A percentile compares a stretch with the other conserved stretches of the same genome.
Evolutionary conservation across 2,888 invertebrate species (phyloP).

Genomic region (Tenthredo distinguenda): DNA sequence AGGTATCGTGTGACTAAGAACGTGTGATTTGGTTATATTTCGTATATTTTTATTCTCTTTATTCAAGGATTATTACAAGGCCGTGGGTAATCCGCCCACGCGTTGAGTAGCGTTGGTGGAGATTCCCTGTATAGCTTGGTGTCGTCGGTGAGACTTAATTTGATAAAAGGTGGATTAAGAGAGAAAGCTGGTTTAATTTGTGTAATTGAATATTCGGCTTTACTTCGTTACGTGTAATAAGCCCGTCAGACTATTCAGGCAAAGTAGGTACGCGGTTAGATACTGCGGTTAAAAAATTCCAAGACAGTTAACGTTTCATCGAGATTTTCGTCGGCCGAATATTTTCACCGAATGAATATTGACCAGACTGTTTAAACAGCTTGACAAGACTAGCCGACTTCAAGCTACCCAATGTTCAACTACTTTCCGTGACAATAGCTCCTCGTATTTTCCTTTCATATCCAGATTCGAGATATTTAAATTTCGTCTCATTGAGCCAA

Average conservation of each 20-base stretch:
- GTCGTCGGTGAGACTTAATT: conserved; percentile 25
- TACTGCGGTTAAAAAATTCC: neutral
- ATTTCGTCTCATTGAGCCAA: neutral
- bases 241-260: neutral
- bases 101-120: neutral
- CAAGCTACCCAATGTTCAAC: neutral
- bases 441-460: conserved; percentile 6
- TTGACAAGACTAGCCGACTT: neutral
- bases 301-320: neutral
- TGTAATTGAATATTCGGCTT: conserved; percentile 21
- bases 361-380: neutral
- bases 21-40: neutral
- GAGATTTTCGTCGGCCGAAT: neutral
- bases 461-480: conserved; percentile 8
- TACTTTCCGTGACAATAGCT: neutral
- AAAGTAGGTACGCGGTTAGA: neutral
- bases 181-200: conserved; percentile 41
- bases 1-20: neutral
- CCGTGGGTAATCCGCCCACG: conserved; percentile 7
- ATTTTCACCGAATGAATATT: neutral
- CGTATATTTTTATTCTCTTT: neutral
- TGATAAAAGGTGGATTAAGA: conserved; percentile 41
- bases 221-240: neutral
- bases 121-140: neutral
- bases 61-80: neutral